phyloP scores from a whole-genome alignment of 2,888 invertebrate genomes.

The Pteria penguin region DNA sequence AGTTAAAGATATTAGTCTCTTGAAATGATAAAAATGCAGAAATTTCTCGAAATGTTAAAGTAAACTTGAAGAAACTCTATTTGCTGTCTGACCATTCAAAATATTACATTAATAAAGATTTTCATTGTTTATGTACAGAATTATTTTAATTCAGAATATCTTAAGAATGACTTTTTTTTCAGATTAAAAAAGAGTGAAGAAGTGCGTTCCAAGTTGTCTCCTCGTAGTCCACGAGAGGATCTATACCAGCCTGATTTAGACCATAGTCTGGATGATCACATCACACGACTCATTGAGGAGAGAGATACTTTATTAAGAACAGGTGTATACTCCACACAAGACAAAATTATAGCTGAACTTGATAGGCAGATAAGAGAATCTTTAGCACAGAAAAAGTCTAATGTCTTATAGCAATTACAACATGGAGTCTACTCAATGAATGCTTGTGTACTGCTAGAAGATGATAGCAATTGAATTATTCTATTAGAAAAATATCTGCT shows the following conservation, averaged over 20 bases:
- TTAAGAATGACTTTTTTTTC: too few relatives aligned
- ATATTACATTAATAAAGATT: too few relatives aligned
- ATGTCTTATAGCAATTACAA: conserved; percentile 41
- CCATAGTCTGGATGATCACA: conserved; percentile 74
- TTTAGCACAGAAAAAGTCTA: conserved; percentile 67
- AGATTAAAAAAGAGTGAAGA: conserved; percentile 73
- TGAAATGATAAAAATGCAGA: too few relatives aligned
- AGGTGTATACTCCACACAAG: conserved; percentile 80
- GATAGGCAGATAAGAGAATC: conserved; percentile 79
- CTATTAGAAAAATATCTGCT: too few relatives aligned
- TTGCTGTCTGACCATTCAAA: too few relatives aligned
- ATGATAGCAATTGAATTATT: not conserved
- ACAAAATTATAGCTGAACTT: conserved; percentile 80
- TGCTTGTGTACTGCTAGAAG: not conserved
- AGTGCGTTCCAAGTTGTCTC: conserved; percentile 60
- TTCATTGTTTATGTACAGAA: too few relatives aligned
- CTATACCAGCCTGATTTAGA: conserved; percentile 48
- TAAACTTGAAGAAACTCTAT: too few relatives aligned
- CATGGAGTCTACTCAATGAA: conserved; percentile 13
- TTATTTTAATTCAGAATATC: too few relatives aligned
- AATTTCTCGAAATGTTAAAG: too few relatives aligned
- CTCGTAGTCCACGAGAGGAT: conserved; percentile 42
- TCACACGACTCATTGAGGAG: conserved; percentile 78
- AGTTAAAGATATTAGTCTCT: too few relatives aligned
- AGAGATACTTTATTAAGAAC: conserved; percentile 79